Evolutionary conservation across 2,797 vertebrate species (phyloP).

Genomic region (Cetoscarus ocellatus): DNA sequence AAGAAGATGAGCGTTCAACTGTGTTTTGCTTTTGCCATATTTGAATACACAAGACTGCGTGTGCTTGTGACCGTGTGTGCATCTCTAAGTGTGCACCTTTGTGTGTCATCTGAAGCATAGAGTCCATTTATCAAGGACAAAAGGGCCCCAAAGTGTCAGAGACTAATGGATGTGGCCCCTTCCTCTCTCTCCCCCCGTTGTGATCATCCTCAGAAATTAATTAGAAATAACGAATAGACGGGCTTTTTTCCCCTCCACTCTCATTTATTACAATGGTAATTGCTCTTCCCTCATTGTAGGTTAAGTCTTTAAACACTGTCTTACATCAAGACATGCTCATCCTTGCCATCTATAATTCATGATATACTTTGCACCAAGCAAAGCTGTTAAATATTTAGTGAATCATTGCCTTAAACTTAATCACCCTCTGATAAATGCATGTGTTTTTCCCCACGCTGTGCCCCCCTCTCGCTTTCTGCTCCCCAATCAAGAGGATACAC

Average conservation of each 20-base stretch:
- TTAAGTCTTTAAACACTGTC: slow-evolving; percentile 90
- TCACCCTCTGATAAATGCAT: slow-evolving; percentile 86
- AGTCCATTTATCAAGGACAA: slow-evolving; percentile 85
- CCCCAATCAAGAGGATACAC: slow-evolving; percentile 78
- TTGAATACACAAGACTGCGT: not conserved
- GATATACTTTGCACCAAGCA: slow-evolving; percentile 90
- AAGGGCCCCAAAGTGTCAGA: slow-evolving; percentile 81
- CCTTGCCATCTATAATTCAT: slow-evolving; percentile 88
- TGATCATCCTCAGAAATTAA: slow-evolving; percentile 86
- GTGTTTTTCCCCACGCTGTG: slow-evolving; percentile 67
- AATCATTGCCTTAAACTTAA: slow-evolving; percentile 89
- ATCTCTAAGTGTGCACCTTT: slow-evolving; percentile 12
- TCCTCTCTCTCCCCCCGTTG: slow-evolving; percentile 70
- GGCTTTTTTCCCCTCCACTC: slow-evolving; percentile 76
- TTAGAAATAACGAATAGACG: slow-evolving; percentile 87
- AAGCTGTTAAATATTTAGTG: slow-evolving; percentile 92
- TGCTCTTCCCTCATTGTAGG: slow-evolving; percentile 88
- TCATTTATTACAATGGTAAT: slow-evolving; percentile 89
- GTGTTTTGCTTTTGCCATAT: not conserved
- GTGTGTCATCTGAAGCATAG: slow-evolving; percentile 63
- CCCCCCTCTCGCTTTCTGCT: slow-evolving; percentile 64
- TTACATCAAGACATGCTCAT: slow-evolving; percentile 88
- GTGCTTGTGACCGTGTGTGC: slow-evolving; percentile 8
- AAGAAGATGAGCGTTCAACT: not conserved
- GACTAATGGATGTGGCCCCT: slow-evolving; percentile 80